These are phyloP conservation scores for Rostratula benghalensis DNA, from an alignment of 2,113 vertebrate species.

Conservation along the genomic window DNA sequence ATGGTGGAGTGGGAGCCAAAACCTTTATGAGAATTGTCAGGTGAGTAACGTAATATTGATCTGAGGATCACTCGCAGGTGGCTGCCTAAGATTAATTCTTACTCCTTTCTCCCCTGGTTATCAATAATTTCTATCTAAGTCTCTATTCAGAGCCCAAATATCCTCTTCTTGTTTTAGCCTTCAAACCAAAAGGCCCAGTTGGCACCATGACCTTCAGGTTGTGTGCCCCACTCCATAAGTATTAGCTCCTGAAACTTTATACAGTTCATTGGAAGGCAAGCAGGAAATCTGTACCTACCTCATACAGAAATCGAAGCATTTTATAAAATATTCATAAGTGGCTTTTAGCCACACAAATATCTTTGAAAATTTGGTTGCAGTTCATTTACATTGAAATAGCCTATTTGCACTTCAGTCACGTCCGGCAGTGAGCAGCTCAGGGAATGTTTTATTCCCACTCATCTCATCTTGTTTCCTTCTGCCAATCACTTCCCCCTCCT, in stretches of 20 bases:
- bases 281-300: neutral
- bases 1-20: neutral
- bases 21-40: neutral
- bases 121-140: neutral
- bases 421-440: neutral
- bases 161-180: neutral
- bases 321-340: neutral
- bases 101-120: neutral
- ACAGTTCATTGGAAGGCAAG: neutral
- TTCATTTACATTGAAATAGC: neutral
- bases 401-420: neutral
- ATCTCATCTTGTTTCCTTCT: neutral
- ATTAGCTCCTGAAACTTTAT: neutral
- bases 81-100: neutral
- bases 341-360: neutral
- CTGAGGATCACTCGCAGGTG: neutral
- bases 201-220: too few species aligned
- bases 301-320: neutral
- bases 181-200: neutral
- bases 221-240: neutral
- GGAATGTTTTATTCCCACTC: neutral
- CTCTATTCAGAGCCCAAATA: neutral
- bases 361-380: neutral
- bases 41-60: constrained; percentile 20
- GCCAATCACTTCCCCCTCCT: neutral